Percentiles rank a stretch among this genome's conserved stretches.
Evolutionary conservation across 2,113 vertebrate genomes (phyloP).

Genomic region (Calonectris borealis): DNA sequence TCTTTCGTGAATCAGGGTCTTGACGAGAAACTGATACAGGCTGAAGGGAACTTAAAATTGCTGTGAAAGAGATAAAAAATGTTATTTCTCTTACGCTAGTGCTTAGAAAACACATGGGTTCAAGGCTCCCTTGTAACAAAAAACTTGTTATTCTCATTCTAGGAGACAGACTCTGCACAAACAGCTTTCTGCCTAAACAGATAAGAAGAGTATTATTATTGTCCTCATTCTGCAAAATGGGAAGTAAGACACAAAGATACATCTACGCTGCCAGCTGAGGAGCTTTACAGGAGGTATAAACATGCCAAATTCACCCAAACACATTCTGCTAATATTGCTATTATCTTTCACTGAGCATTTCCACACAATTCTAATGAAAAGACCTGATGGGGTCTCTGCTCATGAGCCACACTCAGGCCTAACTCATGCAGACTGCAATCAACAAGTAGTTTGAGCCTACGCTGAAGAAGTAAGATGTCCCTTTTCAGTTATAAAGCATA

Average conservation of each 20-base stretch:
- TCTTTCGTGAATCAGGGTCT: slow-evolving; percentile 92
- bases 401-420: accelerated
- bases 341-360: not conserved
- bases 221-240: not conserved
- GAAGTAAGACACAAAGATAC: not conserved
- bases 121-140: not conserved
- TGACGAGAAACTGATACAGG: slow-evolving; percentile 90
- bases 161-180: not conserved
- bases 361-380: not conserved
- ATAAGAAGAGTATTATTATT: not conserved
- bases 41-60: slow-evolving; percentile 81
- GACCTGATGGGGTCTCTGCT: not conserved
- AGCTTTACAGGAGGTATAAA: not conserved
- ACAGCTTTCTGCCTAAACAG: not conserved
- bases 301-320: not conserved
- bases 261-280: not conserved
- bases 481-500: not conserved
- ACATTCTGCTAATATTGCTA: not conserved
- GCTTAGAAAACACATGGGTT: not conserved
- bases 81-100: not conserved
- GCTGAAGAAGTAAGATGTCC: not conserved
- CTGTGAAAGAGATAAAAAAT: not conserved
- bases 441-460: not conserved
- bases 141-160: not conserved
- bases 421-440: not conserved